These are phyloP conservation scores for Heteromyza rotundicornis DNA, from an alignment of 2,888 invertebrate species.

Conservation along the genomic window DNA sequence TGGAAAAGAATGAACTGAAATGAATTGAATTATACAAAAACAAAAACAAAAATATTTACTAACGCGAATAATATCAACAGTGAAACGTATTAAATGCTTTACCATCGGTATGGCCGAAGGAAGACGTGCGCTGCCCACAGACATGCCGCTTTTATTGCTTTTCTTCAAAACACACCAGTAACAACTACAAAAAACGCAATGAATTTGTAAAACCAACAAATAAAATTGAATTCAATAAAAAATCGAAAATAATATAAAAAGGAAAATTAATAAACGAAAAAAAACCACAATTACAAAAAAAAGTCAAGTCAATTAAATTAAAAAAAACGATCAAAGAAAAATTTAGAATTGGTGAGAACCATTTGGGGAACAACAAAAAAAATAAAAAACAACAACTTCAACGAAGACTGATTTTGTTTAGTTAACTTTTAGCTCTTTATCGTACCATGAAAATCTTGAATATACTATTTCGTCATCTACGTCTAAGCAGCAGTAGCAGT, in stretches of 20 bases:
- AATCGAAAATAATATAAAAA: not conserved
- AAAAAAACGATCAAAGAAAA: not conserved
- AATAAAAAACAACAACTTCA: conserved; percentile 22
- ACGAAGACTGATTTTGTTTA: conserved; percentile 10
- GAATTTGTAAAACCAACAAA: not conserved
- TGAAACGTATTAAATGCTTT: not conserved
- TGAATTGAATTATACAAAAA: not conserved
- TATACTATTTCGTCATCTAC: not conserved
- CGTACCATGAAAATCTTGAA: not conserved
- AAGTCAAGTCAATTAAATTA: not conserved
- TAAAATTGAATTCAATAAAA: conserved; percentile 31
- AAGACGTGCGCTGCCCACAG: no score
- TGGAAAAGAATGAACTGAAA: not conserved
- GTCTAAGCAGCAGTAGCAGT: conserved; percentile 12
- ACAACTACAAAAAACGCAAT: conserved; percentile 14
- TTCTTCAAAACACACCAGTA: not conserved
- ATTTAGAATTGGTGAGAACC: conserved; percentile 8
- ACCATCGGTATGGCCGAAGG: not conserved
- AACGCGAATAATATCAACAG: not conserved
- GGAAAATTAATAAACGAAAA: conserved; percentile 32
- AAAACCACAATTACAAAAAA: conserved; percentile 3
- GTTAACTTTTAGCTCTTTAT: not conserved
- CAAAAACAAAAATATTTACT: no score
- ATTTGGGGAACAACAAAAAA: conserved; percentile 22
- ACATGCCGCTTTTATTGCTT: conserved; percentile 1